Conservation (phyloP, 2,888 invertebrate genomes). For the Lypha dubia region DNA sequence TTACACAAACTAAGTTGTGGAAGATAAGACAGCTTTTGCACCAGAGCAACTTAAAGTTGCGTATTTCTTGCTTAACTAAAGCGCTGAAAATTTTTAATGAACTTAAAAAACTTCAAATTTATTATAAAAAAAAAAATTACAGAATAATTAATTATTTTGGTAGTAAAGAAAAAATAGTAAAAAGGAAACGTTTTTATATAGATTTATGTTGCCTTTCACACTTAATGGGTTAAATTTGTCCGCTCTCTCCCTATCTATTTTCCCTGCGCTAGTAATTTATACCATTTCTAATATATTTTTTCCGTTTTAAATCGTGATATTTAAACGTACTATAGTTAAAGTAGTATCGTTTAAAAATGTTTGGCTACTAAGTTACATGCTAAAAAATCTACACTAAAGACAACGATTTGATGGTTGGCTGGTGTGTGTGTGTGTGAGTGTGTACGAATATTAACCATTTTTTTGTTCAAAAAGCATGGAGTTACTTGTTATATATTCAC, state of each 20-base stretch:
- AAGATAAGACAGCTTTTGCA: too few relatives aligned
- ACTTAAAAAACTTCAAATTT: too few relatives aligned
- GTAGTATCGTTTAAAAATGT: slow-evolving; percentile 53
- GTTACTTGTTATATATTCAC: slow-evolving; percentile 36
- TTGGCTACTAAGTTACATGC: slow-evolving; percentile 51
- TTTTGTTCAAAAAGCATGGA: background rate
- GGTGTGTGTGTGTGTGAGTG: background rate
- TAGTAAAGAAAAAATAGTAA: too few relatives aligned
- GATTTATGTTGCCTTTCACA: too few relatives aligned
- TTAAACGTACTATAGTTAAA: slow-evolving; percentile 57
- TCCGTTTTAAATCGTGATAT: slow-evolving; percentile 48
- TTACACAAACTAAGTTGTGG: too few relatives aligned
- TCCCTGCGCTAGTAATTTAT: slow-evolving; percentile 4
- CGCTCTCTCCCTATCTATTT: slow-evolving; percentile 32
- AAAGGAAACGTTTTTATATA: too few relatives aligned
- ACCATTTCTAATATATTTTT: slow-evolving; percentile 17
- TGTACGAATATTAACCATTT: background rate
- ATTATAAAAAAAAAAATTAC: too few relatives aligned
- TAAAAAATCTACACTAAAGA: slow-evolving; percentile 7
- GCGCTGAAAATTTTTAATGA: too few relatives aligned
- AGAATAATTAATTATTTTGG: too few relatives aligned
- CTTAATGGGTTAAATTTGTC: slow-evolving; percentile 31
- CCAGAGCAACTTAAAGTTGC: too few relatives aligned
- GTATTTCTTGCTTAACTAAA: too few relatives aligned
- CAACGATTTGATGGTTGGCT: slow-evolving; percentile 7